A percentile compares a stretch with the other conserved stretches of the same genome.
These are phyloP conservation scores for Limnephilus lunatus DNA, from an alignment of 2,888 invertebrate species.

Conservation along the genomic window DNA sequence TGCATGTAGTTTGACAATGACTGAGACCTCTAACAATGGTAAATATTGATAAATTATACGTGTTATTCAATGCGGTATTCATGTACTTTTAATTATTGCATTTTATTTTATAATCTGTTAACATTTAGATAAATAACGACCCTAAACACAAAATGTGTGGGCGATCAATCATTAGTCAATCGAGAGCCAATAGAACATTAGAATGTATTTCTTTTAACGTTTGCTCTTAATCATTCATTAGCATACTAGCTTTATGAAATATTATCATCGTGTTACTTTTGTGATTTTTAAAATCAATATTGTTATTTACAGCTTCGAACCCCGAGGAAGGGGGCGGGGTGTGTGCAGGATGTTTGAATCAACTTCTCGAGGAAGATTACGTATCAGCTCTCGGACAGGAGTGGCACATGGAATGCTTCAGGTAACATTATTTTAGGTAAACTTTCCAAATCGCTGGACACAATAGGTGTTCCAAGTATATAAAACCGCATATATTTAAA, in stretches of 20 bases:
- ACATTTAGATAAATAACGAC: constrained; percentile 3
- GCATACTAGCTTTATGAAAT: constrained; percentile 17
- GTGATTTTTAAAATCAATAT: not conserved
- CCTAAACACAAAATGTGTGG: constrained; percentile 60
- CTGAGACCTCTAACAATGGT: constrained; percentile 57
- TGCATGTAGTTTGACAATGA: constrained; percentile 60
- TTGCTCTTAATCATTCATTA: not conserved
- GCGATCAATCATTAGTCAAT: constrained; percentile 64
- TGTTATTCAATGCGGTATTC: not conserved
- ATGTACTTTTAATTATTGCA: not conserved
- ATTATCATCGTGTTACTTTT: constrained; percentile 13
- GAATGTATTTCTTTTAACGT: constrained; percentile 33
- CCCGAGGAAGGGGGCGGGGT: constrained; percentile 67
- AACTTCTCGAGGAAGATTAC: constrained; percentile 86
- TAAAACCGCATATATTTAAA: too few relatives aligned
- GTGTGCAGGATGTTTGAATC: constrained; percentile 87
- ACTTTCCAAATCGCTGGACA: too few relatives aligned
- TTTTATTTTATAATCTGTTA: not conserved
- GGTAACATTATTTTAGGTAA: constrained; percentile 73
- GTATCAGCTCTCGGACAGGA: constrained; percentile 89
- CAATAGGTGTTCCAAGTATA: too few relatives aligned
- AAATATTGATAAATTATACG: constrained; percentile 39
- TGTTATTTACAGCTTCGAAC: constrained; percentile 48
- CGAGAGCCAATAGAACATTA: constrained; percentile 33
- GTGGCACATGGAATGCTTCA: constrained; percentile 94